These are phyloP conservation scores for Aphodius sticticus DNA, from an alignment of 2,888 invertebrate species.

Conservation along the genomic window DNA sequence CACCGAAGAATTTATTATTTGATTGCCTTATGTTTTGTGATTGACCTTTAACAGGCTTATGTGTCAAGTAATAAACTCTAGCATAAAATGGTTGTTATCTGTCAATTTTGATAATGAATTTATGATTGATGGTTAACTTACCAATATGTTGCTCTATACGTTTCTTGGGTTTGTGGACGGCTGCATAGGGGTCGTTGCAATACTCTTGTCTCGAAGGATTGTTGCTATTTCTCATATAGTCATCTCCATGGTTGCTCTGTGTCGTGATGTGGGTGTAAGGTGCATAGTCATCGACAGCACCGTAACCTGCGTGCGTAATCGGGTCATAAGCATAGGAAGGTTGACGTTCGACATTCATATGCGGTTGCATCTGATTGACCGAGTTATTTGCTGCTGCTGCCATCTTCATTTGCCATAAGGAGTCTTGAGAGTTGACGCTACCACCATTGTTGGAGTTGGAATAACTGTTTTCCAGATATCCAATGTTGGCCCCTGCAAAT, in stretches of 20 bases:
- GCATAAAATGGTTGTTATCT: not conserved
- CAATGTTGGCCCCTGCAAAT: conserved; percentile 82
- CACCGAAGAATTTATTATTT: too few species aligned
- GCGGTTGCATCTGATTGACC: conserved; percentile 66
- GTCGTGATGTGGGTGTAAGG: conserved; percentile 82
- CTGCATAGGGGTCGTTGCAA: conserved; percentile 87
- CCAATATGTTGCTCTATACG: conserved; percentile 87
- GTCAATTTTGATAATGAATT: not conserved
- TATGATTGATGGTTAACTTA: conserved; percentile 52
- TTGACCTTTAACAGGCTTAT: too few species aligned
- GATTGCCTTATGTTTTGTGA: too few species aligned
- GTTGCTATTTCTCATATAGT: conserved; percentile 78
- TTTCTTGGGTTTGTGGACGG: conserved; percentile 90
- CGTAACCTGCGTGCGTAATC: conserved; percentile 82
- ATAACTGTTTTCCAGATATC: conserved; percentile 91
- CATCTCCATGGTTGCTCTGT: conserved; percentile 71
- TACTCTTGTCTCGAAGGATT: conserved; percentile 88
- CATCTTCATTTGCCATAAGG: conserved; percentile 94
- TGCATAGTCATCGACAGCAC: conserved; percentile 84
- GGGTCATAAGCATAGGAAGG: conserved; percentile 80
- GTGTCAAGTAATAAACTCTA: too few species aligned
- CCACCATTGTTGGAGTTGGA: conserved; percentile 95
- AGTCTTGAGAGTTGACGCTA: conserved; percentile 93
- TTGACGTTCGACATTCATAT: conserved; percentile 71
- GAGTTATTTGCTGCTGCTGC: conserved; percentile 77